Conservation (phyloP, 2,888 invertebrate species). For the Hydraecia micacea region DNA sequence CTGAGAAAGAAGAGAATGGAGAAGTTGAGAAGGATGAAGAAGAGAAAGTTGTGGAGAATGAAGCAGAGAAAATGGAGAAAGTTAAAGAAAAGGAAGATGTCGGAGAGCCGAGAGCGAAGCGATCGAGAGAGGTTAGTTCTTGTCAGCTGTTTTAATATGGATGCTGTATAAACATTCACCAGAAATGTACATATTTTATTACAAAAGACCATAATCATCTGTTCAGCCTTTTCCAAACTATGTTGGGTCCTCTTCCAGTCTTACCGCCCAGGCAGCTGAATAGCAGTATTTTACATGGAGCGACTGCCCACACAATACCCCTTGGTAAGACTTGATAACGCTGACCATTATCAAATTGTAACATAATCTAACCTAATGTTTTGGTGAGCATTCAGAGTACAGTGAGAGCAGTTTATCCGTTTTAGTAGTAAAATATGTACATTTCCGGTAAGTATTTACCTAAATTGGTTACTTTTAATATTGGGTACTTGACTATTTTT, state of each 20-base stretch:
- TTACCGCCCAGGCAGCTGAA: not conserved
- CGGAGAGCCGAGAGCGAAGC: slow-evolving; percentile 83
- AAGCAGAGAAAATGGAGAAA: slow-evolving; percentile 48
- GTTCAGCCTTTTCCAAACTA: not conserved
- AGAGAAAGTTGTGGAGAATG: slow-evolving; percentile 55
- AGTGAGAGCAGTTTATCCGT: not conserved
- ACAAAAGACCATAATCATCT: not conserved
- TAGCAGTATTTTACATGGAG: not conserved
- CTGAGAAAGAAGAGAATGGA: slow-evolving; percentile 47
- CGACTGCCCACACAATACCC: not conserved
- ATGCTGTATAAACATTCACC: not conserved
- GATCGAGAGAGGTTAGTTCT: slow-evolving; percentile 84
- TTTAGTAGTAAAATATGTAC: not conserved
- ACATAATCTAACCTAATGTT: not conserved
- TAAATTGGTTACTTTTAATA: not conserved
- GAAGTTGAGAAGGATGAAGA: slow-evolving; percentile 51
- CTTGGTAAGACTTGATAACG: not conserved
- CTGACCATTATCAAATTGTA: not conserved
- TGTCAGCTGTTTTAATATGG: slow-evolving; percentile 7
- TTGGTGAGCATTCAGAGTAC: not conserved
- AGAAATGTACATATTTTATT: slow-evolving; percentile 21
- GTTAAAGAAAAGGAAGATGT: slow-evolving; percentile 58
- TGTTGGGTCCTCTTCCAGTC: not conserved
- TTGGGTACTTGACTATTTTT: slow-evolving; percentile 60
- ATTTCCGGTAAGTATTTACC: slow-evolving; percentile 5